Percentiles rank a stretch among this genome's conserved stretches.
Conservation (phyloP, 1,140 invertebrate genomes). For the Heliconius himera region DNA sequence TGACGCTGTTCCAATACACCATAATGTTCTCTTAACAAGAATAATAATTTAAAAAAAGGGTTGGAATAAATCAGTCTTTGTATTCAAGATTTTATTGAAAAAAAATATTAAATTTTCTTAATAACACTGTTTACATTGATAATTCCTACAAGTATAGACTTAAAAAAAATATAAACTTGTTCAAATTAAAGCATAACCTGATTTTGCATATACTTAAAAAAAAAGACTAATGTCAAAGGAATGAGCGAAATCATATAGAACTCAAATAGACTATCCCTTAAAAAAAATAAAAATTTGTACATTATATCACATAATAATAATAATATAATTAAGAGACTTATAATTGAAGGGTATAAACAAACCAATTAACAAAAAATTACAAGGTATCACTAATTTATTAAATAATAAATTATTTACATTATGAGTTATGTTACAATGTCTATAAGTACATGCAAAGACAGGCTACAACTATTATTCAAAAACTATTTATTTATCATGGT, state of each 20-base stretch:
- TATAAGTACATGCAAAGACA: slow-evolving; percentile 71
- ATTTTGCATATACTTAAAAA: slow-evolving; percentile 68
- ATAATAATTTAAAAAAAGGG: not conserved
- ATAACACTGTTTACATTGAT: slow-evolving; percentile 58
- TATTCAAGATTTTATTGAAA: slow-evolving; percentile 66
- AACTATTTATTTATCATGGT: slow-evolving; percentile 47
- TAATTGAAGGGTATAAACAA: slow-evolving; percentile 23
- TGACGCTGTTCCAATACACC: no score
- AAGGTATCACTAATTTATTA: slow-evolving; percentile 22
- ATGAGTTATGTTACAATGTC: slow-evolving; percentile 26
- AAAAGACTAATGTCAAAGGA: slow-evolving; percentile 34
- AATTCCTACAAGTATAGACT: slow-evolving; percentile 50
- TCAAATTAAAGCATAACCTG: slow-evolving; percentile 58
- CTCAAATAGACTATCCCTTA: slow-evolving; percentile 57
- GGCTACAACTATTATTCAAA: slow-evolving; percentile 50
- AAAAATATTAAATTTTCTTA: slow-evolving; percentile 55
- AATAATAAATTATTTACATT: slow-evolving; percentile 30
- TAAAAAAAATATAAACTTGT: slow-evolving; percentile 58
- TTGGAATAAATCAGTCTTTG: not conserved
- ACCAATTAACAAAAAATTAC: slow-evolving; percentile 30
- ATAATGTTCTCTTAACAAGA: not conserved
- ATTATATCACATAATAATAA: slow-evolving; percentile 74
- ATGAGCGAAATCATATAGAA: slow-evolving; percentile 28
- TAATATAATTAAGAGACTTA: slow-evolving; percentile 25
- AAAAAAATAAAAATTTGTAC: slow-evolving; percentile 71